Evolutionary conservation across 2,888 invertebrate species (phyloP), one percentile per base, ranked within the genome.

Genomic region (Hirudinaria manillensis): DNA sequence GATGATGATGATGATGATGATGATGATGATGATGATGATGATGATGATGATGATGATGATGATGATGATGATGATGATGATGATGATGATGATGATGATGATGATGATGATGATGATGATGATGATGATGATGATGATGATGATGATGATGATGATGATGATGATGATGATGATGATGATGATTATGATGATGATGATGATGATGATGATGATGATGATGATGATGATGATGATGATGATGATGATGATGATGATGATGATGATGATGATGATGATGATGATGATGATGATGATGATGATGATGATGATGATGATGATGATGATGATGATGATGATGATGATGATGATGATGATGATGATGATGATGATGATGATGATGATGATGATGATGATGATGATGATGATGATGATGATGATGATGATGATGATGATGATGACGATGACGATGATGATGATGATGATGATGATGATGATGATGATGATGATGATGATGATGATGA

Each of bases 41-140:
- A 10, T 16, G 32, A 16, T 7, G 73, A 66, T 10, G 73, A 66
- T 10, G 1, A 66, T 10, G 68, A 73, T 24, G 65, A 66, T 13
- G 65, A 66, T 0, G 65, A 66, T 16, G 65, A 72, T 4, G 61
- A 66, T 36, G 61, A 7, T 36, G 61, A 61, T 61, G 83, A 83
- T 75, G 81, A 81, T 55, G 79, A 80, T 4, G 21, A 53, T 53
- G 78, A 72, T 78, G 81, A 70, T 79, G 80, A 75, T 80, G 80
- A 67, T 53, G 53, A 53, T 53, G 80, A 78, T 65, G 78, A 77
- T 65, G 74, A 80, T 68, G 82, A 82, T 72, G 81, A 81, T 61
- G 78, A 77, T 72, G 82, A 83, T 77, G 80, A 78, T 74, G 82
- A 84, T 75, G 78, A 78, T 53, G 80, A 82, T 76, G 77, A 83